Base-by-base conservation (phyloP, 2,113 vertebrate species). In the Cepphus grylle region DNA sequence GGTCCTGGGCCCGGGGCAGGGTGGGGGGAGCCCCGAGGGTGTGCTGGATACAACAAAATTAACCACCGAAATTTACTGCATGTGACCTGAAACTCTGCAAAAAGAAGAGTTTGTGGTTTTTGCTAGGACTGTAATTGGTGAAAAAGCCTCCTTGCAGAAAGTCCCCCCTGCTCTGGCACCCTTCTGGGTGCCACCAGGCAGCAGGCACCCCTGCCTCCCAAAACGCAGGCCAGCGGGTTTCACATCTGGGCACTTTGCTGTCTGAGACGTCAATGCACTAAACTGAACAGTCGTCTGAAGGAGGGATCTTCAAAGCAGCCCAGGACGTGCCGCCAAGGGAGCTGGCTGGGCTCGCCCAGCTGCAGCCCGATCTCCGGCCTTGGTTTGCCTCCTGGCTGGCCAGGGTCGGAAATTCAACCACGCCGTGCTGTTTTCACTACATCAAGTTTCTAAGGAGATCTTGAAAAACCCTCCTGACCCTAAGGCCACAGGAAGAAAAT, bases 361-460 rank as follows among this genome's bases (percentile, higher is more conserved):
- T 25, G 9, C 63, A 32, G 45, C 42, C 65, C 0, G 0, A 12
- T 43, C 47, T 49, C 58, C 3, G 2, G 23, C 30, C 3, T 67
- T 82, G 30, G 5, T 49, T 94, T 94, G 45, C 61, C 40, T 73
- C 50, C 50, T 63, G 61, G n/a, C 32, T 84, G 55, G 40, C 56
- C 18, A 26, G 29, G 7, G 27, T 32, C 3, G 3, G 62, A 85
- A 82, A 71, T 72, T 49, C 47, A 78, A 8, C 19, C 15, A 2
- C 0, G 5, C 45, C 30, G 18, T 4, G 5, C 22, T 43, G 1
- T 52, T 88, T 52, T 78, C 38, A n/a, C 63, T 71, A 23, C n/a
- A 12, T 25, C 32, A 30, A 7, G 38, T 67, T 81, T 87, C 49
- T 43, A 45, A 71, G 40, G 61, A 76, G 47, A 59, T 62, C 47